Conservation (phyloP, 2,888 invertebrate genomes). For the Apodemia zela region DNA sequence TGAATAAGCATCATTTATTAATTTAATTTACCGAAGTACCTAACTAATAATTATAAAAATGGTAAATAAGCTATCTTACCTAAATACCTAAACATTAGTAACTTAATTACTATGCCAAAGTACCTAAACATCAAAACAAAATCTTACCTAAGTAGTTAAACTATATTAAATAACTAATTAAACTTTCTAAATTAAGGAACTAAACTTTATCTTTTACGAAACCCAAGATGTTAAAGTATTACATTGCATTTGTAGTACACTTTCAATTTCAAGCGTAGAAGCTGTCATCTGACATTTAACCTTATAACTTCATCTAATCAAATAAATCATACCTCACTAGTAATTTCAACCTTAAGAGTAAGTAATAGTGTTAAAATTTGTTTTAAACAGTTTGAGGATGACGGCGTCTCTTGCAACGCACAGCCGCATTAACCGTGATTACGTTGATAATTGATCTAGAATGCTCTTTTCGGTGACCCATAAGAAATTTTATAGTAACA, state of each 20-base stretch:
- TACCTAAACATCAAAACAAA: too few species aligned
- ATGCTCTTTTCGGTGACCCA: background rate
- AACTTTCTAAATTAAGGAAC: background rate
- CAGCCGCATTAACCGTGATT: slow-evolving; percentile 3
- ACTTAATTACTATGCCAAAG: too few species aligned
- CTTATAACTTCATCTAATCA: slow-evolving; percentile 31
- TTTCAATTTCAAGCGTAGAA: slow-evolving; percentile 30
- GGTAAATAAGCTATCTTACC: too few species aligned
- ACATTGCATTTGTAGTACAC: slow-evolving; percentile 28
- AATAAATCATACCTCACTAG: slow-evolving; percentile 5
- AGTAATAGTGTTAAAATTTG: slow-evolving; percentile 15
- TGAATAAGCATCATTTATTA: too few species aligned
- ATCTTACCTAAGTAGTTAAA: background rate
- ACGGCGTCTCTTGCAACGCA: background rate
- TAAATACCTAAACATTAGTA: too few species aligned
- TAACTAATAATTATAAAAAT: too few species aligned
- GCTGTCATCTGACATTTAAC: slow-evolving; percentile 41
- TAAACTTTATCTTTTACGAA: background rate
- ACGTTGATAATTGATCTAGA: slow-evolving; percentile 9
- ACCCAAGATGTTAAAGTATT: slow-evolving; percentile 17
- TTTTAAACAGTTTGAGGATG: background rate
- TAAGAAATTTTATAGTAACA: background rate
- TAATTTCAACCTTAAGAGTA: background rate
- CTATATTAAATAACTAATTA: background rate
- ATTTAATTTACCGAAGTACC: too few species aligned